These are phyloP conservation scores for Muntiacus muntjak DNA, from an alignment of 2,113 vertebrate species.

Conservation along the genomic window DNA sequence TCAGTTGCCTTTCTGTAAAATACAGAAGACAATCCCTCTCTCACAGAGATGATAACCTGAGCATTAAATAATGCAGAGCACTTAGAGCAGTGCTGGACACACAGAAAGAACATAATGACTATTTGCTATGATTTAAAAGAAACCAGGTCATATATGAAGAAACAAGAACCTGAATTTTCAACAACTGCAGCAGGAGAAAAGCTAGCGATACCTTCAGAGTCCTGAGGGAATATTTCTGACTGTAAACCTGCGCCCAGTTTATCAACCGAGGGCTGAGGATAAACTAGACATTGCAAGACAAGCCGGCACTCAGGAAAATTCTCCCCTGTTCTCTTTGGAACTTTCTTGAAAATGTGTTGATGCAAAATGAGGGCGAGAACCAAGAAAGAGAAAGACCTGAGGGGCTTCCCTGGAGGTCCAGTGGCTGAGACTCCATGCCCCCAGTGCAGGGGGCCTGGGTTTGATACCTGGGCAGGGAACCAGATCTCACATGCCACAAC, in stretches of 20 bases:
- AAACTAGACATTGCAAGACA: background rate
- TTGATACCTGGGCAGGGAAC: background rate
- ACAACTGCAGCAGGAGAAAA: background rate
- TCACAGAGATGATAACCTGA: background rate
- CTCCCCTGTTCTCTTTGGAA: background rate
- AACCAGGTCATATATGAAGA: background rate
- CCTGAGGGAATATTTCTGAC: background rate
- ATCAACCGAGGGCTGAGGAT: background rate
- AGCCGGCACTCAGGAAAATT: background rate
- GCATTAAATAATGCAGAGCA: background rate
- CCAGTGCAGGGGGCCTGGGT: background rate
- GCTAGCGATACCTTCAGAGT: background rate
- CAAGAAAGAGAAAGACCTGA: background rate
- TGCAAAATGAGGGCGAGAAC: background rate
- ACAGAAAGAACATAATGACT: background rate
- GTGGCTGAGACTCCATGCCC: background rate
- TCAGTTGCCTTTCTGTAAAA: background rate
- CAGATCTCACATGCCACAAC: background rate
- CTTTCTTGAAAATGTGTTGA: background rate
- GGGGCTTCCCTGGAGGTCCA: background rate
- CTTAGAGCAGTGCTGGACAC: background rate
- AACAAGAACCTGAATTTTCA: background rate
- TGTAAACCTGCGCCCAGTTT: background rate
- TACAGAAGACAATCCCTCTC: background rate
- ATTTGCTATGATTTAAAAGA: background rate